These are phyloP conservation scores for Rutilus rutilus DNA, from an alignment of 2,113 vertebrate species.

Conservation along the genomic window DNA sequence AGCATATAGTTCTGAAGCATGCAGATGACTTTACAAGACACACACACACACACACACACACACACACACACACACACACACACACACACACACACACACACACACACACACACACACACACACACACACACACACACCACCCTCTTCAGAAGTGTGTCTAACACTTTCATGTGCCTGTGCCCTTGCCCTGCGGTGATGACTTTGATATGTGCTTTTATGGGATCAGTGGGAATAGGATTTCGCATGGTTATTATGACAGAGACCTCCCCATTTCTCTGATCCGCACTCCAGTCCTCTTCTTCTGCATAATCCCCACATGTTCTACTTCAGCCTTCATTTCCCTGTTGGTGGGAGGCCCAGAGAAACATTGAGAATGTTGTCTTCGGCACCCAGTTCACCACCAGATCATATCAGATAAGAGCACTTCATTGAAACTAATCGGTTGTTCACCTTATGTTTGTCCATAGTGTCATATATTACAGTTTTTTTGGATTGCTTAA, in stretches of 20 bases:
- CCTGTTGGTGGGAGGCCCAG: constrained; percentile 24
- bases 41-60: not conserved
- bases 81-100: too few relatives aligned
- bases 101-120: not conserved
- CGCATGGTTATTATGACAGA: constrained; percentile 32
- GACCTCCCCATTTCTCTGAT: constrained; percentile 9
- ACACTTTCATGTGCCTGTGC: constrained; percentile 24
- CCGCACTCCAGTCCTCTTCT: constrained; percentile 16
- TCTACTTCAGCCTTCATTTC: constrained; percentile 38
- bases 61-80: too few relatives aligned
- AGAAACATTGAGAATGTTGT: constrained; percentile 11
- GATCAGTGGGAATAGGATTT: constrained; percentile 41
- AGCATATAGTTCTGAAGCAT: not conserved
- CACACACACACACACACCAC: not conserved
- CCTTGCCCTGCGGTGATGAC: constrained; percentile 25
- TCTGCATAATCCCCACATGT: constrained; percentile 30
- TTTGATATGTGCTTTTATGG: constrained; percentile 39
- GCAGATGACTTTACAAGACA: not conserved
- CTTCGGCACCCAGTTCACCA: constrained; percentile 22
- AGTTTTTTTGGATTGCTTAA: too few relatives aligned
- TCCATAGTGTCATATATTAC: not conserved
- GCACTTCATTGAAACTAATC: not conserved
- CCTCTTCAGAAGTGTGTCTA: constrained; percentile 3
- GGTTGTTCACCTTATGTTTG: not conserved
- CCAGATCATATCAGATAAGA: not conserved